phyloP scores from a whole-genome alignment of 2,797 vertebrate species.

The Zalophus californianus region DNA sequence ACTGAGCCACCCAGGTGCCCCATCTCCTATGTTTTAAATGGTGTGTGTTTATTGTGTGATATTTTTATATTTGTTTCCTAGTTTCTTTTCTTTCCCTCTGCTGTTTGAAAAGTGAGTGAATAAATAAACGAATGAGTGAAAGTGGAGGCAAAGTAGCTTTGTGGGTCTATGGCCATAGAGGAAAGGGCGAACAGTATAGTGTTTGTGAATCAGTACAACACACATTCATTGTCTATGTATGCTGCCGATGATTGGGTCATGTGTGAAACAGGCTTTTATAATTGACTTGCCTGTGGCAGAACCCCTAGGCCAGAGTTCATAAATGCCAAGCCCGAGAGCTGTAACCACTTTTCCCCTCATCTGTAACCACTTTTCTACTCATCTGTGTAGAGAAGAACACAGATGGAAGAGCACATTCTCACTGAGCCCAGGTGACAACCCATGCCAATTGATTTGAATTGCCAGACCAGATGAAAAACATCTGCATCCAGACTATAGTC shows the following conservation, averaged over 20 bases:
- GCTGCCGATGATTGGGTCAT: background rate
- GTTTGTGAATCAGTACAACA: background rate
- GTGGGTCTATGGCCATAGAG: background rate
- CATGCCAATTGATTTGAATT: background rate
- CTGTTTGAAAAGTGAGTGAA: background rate
- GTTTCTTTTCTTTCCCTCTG: background rate
- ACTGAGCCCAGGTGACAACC: background rate
- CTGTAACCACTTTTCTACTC: background rate
- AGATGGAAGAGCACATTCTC: background rate
- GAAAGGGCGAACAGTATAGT: background rate
- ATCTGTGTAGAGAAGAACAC: background rate
- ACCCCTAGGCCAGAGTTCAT: background rate
- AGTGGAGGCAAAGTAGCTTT: background rate
- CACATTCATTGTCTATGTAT: background rate
- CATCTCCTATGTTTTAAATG: background rate
- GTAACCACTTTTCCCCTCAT: background rate
- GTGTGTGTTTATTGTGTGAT: background rate
- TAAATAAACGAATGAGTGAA: background rate
- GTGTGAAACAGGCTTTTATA: background rate
- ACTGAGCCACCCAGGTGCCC: no score
- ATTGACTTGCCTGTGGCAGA: background rate
- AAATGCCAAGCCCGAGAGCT: background rate
- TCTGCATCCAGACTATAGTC: background rate
- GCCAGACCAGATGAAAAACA: background rate
- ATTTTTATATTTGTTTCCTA: constrained; percentile 14